Evolutionary conservation across 2,113 vertebrate species (phyloP), one percentile per base, ranked within the genome.

Genomic region (Coturnix japonica): DNA sequence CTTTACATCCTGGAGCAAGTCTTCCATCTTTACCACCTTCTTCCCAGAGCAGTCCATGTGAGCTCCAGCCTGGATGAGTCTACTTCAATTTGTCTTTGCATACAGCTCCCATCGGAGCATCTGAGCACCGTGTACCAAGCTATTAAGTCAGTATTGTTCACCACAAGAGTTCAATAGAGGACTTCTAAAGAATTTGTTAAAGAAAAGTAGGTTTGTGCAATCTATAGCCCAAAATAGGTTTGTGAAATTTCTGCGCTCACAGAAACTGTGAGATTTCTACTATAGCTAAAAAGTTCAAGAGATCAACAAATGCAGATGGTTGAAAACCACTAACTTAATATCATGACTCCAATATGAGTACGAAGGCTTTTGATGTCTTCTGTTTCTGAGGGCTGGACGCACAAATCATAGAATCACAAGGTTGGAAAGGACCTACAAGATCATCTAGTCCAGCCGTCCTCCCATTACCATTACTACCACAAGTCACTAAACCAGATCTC

Each of bases 1-100:
- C 2, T 2, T 33, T 44, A 18, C 47, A 78, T 49, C 33, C 3
- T 61, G 20, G 28, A 46, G 16, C 0, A 1, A 66, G 7, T 71
- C 82, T 81, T 85, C 14, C 39, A 31, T 67, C 46, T 80, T 80
- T 80, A 53, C 53, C 7, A 2, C 30, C 79, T 1, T 70, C 47
- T 9, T 4, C 3, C 9, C 44, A 69, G 26, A 65, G 20, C 17
- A 54, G 21, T 51, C 19, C 41, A 76, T 8, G 1, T 65, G 63
- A 70, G 6, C 64, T 80, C 33, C 91, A 19, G 47, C 49, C 44
- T 70, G 41, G 17, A 47, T 63, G 21, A 79, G 69, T 37, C 17
- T 80, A 6, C 66, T 82, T 73, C 43, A 63, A 37, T 49, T 7
- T 70, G 26, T 31, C 44, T 56, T 83, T 65, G 14, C 13, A 28